Percentiles rank a stretch among this genome's conserved stretches.
Evolutionary conservation across 2,113 vertebrate genomes (phyloP).

Genomic region (Serilophus lunatus): DNA sequence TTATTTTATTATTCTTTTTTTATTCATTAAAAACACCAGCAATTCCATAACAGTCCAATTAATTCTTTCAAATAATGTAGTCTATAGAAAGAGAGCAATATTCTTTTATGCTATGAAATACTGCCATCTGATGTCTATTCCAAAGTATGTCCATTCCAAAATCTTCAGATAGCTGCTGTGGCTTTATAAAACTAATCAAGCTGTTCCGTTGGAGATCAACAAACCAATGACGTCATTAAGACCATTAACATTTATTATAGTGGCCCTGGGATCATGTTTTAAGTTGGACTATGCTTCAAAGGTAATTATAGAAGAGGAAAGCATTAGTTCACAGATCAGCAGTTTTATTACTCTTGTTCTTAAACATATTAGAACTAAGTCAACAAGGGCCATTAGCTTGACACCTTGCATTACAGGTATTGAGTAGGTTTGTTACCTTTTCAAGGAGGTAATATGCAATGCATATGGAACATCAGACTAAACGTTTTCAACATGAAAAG

Average conservation of each 20-base stretch:
- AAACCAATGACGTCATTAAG: not conserved
- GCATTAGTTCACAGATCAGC: not conserved
- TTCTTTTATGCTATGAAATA: not conserved
- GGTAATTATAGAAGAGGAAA: not conserved
- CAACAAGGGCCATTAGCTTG: not conserved
- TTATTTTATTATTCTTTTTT: not conserved
- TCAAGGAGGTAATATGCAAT: not conserved
- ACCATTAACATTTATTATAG: not conserved
- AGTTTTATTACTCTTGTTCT: not conserved
- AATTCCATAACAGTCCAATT: not conserved
- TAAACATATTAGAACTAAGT: not conserved
- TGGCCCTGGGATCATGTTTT: not conserved
- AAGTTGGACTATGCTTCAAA: not conserved
- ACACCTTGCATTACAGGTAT: not conserved
- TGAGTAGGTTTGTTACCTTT: not conserved
- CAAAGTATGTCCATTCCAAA: not conserved
- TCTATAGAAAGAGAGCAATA: not conserved
- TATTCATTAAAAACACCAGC: not conserved
- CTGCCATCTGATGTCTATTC: constrained; percentile 23
- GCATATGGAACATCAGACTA: not conserved
- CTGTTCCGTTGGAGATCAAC: rapidly evolving
- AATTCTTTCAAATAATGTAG: not conserved
- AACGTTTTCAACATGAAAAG: not conserved
- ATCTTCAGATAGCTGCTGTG: not conserved
- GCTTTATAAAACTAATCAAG: not conserved